Percentiles rank a stretch among this genome's conserved stretches.
Evolutionary conservation across 2,113 vertebrate species (phyloP).

Genomic region (Syngnathus scovelli): DNA sequence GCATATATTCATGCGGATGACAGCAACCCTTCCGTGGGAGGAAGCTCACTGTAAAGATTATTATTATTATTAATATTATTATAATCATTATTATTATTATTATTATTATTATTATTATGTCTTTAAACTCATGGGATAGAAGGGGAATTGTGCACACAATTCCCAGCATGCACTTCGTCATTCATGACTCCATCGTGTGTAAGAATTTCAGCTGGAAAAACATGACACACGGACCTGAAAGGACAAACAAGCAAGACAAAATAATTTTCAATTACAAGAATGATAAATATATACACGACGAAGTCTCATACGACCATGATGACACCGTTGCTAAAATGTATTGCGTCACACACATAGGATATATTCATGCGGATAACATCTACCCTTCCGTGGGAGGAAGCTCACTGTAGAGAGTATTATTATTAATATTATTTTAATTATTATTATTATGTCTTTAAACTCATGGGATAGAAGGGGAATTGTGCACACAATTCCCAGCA

Average conservation of each 20-base stretch:
- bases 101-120: neutral
- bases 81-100: too few species aligned
- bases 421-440: too few species aligned
- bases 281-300: neutral
- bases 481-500: neutral
- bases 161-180: neutral
- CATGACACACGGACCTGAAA: neutral
- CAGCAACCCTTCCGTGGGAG: accelerated
- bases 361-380: accelerated
- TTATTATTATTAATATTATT: too few species aligned
- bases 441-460: neutral
- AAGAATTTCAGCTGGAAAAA: neutral
- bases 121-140: neutral
- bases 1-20: neutral
- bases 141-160: neutral
- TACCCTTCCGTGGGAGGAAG: neutral
- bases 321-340: neutral
- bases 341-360: neutral
- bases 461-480: neutral
- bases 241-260: neutral
- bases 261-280: neutral
- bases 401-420: neutral
- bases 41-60: neutral
- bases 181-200: slow-evolving; percentile 8
- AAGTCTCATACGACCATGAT: neutral